Evolutionary conservation across 2,888 invertebrate genomes (phyloP).

Genomic region (Shargacucullia verbasci): DNA sequence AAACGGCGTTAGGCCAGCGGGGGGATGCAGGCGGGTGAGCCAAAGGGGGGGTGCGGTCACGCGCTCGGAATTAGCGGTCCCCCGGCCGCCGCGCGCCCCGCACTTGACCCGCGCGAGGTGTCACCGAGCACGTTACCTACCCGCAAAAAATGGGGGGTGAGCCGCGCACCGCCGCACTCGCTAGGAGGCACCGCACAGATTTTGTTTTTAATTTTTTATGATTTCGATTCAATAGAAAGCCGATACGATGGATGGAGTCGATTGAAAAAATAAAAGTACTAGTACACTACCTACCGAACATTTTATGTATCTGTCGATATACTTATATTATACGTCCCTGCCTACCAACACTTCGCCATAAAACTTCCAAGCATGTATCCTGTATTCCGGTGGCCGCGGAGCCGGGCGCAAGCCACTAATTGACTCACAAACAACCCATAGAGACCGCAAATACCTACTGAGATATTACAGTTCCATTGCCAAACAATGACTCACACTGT

Average conservation of each 20-base stretch:
- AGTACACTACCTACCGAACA: conserved; percentile 1
- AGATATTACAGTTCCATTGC: conserved; percentile 66
- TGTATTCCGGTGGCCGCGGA: conserved; percentile 47
- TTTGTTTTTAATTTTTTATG: conserved; percentile 82
- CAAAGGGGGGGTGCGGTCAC: conserved; percentile 77
- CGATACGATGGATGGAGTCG: conserved; percentile 49
- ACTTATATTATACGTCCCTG: not conserved
- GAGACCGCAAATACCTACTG: conserved; percentile 69
- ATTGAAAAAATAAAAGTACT: conserved; percentile 49
- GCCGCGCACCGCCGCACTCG: conserved; percentile 45
- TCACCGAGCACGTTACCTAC: conserved; percentile 84
- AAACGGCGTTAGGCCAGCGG: conserved; percentile 71
- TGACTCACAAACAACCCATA: conserved; percentile 71
- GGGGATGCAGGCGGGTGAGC: conserved; percentile 39
- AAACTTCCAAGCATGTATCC: conserved; percentile 60
- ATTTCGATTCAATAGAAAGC: conserved; percentile 72
- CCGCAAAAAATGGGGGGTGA: conserved; percentile 81
- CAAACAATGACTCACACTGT: conserved; percentile 69
- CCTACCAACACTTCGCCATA: conserved; percentile 33
- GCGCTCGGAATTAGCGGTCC: conserved; percentile 82
- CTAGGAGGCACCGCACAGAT: conserved; percentile 70
- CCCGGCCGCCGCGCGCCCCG: conserved; percentile 63
- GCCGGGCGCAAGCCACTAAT: conserved; percentile 67
- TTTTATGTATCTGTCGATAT: not conserved
- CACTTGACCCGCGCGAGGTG: conserved; percentile 83